A percentile compares a stretch with the other conserved stretches of the same genome.
Evolutionary conservation across 1,140 invertebrate genomes (phyloP).

Genomic region (Bombus pyrosoma): DNA sequence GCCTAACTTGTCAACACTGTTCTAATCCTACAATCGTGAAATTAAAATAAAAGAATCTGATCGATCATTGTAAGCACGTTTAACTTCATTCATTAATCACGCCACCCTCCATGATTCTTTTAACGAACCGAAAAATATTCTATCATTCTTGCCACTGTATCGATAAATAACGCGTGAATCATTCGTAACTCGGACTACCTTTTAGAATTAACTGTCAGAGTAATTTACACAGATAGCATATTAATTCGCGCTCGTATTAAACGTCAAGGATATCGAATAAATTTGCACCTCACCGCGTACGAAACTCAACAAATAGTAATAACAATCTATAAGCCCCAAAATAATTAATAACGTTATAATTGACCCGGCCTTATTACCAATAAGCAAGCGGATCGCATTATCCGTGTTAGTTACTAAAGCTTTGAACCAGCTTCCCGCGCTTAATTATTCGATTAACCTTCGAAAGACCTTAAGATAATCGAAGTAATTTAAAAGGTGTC

Average conservation of each 20-base stretch:
- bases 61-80: no score
- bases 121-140: background rate
- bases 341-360: constrained; percentile 6
- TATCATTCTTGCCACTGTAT: background rate
- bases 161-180: background rate
- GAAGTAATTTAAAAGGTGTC: background rate
- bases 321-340: background rate
- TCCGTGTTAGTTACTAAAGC: background rate
- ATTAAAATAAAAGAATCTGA: no score
- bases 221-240: background rate
- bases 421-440: background rate
- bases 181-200: background rate
- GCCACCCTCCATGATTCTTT: no score
- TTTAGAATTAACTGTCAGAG: no score
- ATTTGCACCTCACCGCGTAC: background rate
- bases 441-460: constrained; percentile 27
- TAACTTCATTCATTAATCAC: no score
- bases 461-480: background rate
- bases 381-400: background rate
- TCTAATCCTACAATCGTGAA: no score
- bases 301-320: background rate
- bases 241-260: background rate
- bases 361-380: background rate
- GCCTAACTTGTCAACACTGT: no score
- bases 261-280: background rate